Percentiles rank a stretch among this genome's conserved stretches.
Evolutionary conservation across 2,113 vertebrate species (phyloP).

Genomic region (Daubentonia madagascariensis): DNA sequence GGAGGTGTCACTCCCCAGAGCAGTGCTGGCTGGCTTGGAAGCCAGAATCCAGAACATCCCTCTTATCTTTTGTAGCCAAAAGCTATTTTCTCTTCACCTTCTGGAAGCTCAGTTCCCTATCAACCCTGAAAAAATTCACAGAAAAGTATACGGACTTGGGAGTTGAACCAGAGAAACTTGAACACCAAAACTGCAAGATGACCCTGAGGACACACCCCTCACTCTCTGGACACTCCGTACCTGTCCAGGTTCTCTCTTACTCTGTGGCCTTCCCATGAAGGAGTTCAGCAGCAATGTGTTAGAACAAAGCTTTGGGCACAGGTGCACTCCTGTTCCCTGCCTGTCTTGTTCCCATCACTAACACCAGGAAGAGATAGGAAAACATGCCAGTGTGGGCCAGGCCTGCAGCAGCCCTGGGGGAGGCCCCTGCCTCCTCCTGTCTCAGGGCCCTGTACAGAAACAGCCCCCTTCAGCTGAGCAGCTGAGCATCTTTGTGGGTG

Average conservation of each 20-base stretch:
- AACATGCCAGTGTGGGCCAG: not conserved
- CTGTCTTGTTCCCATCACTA: no score
- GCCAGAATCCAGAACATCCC: not conserved
- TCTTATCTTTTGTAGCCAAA: not conserved
- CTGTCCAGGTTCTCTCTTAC: not conserved
- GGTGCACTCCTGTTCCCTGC: not conserved
- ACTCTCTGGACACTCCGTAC: not conserved
- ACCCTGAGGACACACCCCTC: not conserved
- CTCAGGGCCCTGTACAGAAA: not conserved
- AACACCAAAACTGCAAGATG: not conserved
- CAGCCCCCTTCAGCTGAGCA: not conserved
- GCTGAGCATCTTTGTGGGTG: not conserved
- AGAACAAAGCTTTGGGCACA: not conserved
- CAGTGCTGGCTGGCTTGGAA: not conserved
- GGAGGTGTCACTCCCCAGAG: no score
- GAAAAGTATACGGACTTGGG: not conserved
- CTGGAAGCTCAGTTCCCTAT: not conserved
- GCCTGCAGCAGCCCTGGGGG: not conserved
- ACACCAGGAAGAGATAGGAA: not conserved
- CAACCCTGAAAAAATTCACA: not conserved
- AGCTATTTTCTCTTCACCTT: not conserved
- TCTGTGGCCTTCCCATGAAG: rapidly evolving
- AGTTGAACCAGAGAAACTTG: not conserved
- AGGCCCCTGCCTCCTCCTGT: not conserved
- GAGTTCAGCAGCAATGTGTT: rapidly evolving